Evolutionary conservation across 1,140 invertebrate species (phyloP), one percentile per base, ranked within the genome.

Genomic region (Zaprionus davidi): DNA sequence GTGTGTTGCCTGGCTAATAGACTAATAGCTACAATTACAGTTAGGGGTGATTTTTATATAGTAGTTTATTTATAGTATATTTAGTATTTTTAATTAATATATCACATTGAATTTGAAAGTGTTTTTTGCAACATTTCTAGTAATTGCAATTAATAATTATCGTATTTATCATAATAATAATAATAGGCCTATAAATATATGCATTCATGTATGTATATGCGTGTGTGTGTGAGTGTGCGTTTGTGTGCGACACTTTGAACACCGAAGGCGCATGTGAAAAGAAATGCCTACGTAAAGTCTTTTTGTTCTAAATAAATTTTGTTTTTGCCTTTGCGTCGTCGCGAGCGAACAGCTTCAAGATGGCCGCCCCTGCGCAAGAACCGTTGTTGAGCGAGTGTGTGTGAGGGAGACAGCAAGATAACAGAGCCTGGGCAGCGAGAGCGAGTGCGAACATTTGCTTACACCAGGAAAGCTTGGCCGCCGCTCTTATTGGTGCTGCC

Each of bases 71-170:
- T 73, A 68, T 81, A 85, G 64, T 66, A 62, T 68, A 62, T 62
- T 60, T 69, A 56, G 55, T 77, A 67, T 79, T 82, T 84, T 86
- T 82, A 86, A 83, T 87, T 87, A 87, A 75, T 88, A 88, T 88
- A 88, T 88, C 85, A 88, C 84, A 90, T 88, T 90, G 85, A 88
- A 90, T 81, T 90, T 88, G 85, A 88, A 88, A 88, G 85, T 88
- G 85, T 88, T 77, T 82, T 75, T 70, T 77, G 81, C 81, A 88
- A 90, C 85, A 88, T 90, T 88, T 88, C 85, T 88, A 88, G 85
- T 88, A 84, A 85, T 76, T 78, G 38, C 55, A 77, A 58, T 57
- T 57, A 53, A 53, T 69, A 60, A 34, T 81, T 77, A 72, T 83
- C 66, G 49, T 63, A 77, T 59, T 55, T 60, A 51, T 67, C 31